A percentile compares a stretch with the other conserved stretches of the same genome.
Conservation (phyloP, 2,113 vertebrate species). For the Caracal caracal region DNA sequence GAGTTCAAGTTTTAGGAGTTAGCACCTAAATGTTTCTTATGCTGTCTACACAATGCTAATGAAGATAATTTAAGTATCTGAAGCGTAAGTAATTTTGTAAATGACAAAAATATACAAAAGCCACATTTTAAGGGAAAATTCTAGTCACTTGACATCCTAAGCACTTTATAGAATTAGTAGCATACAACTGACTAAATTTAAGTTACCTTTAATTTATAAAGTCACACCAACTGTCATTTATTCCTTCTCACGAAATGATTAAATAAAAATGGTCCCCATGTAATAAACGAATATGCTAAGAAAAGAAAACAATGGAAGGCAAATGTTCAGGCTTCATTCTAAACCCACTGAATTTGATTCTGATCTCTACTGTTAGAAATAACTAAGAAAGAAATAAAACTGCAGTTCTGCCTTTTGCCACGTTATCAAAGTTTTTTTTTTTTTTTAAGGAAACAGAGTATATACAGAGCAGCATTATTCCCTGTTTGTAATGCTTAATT, state of each 20-base stretch:
- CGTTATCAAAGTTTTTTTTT: not conserved
- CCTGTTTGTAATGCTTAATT: not conserved
- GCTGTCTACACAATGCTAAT: not conserved
- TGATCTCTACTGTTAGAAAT: conserved; percentile 17
- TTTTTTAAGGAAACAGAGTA: not conserved
- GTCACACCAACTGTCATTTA: not conserved
- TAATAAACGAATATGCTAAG: not conserved
- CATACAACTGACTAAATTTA: not conserved
- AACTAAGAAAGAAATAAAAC: not conserved
- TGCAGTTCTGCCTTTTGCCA: not conserved
- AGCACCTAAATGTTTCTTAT: not conserved
- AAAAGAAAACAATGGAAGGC: not conserved
- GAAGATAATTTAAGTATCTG: not conserved
- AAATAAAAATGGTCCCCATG: not conserved
- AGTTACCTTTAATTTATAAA: conserved; percentile 32
- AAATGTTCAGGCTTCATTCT: not conserved
- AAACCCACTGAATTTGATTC: not conserved
- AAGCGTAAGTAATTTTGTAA: not conserved
- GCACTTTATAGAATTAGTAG: not conserved
- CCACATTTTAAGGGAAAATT: not conserved
- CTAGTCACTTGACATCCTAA: not conserved
- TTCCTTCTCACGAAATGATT: not conserved
- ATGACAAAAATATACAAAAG: not conserved
- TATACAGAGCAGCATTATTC: not conserved
- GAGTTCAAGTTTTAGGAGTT: not conserved